Evolutionary conservation across 2,888 invertebrate genomes (phyloP), one percentile per base, ranked within the genome.

Genomic region (Pyrrhia umbra): DNA sequence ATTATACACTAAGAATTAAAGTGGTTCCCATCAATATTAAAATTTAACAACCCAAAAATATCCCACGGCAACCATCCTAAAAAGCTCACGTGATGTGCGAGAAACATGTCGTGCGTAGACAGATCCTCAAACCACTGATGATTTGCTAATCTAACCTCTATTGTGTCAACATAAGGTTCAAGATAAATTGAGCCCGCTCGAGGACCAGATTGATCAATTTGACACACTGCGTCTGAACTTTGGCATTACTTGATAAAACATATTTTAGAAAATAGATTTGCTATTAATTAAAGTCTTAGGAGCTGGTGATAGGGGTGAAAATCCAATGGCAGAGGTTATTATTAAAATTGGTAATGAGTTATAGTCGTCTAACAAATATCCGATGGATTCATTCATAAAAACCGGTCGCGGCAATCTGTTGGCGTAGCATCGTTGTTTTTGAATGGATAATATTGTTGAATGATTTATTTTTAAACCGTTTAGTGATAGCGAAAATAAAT

Each of bases 351-450:
- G 52, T 70, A 67, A 77, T 71, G 58, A 67, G 68, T 77, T 78
- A 80, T 76, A 78, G 81, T 71, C 55, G 42, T 10, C 54, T 73
- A 76, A 73, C 76, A 77, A 81, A 73, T 79, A 80, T 72, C 62
- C 74, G 72, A 73, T 57, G 47, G 62, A 58, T 82, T 82, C 83
- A 84, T 85, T 85, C 85, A 86, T 85, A 83, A 85, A 79, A 82
- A 80, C 79, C 70, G 73, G 73, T 69, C 72, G 62, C 65, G 51
- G 43, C 56, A 45, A 72, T 75, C 69, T 73, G 75, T 79, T 79
- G 58, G 69, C 73, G 72, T 68, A 72, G 77, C 74, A 70, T 58
- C 70, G 66, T 77, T 74, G 62, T 77, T 76, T 63, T 71, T 80
- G 68, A 78, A 76, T 75, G 75, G 62, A 69, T 69, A 52, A 71